These are phyloP conservation scores for Xerus inauris DNA, from an alignment of 2,113 vertebrate genomes.

Conservation along the genomic window DNA sequence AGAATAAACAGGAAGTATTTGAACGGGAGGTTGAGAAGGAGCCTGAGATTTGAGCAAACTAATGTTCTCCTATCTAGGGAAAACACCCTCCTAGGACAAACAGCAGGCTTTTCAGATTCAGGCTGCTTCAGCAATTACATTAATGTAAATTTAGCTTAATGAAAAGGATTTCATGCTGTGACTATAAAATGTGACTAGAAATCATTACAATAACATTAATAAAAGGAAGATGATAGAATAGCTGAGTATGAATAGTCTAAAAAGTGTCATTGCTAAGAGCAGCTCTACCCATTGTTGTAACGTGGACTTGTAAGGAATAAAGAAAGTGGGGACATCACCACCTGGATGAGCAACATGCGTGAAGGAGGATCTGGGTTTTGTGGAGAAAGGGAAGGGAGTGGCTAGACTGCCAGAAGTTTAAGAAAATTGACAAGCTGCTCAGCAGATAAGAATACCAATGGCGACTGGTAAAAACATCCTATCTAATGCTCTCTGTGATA, in stretches of 20 bases:
- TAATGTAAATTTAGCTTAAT: slow-evolving; percentile 40
- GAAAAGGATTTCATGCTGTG: slow-evolving; percentile 52
- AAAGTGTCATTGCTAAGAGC: neutral
- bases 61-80: neutral
- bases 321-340: neutral
- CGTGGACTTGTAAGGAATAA: neutral
- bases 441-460: neutral
- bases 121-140: neutral
- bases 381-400: neutral
- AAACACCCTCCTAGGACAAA: slow-evolving; percentile 25
- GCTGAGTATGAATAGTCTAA: neutral
- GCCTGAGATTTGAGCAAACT: neutral
- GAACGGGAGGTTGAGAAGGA: neutral
- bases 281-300: neutral
- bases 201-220: slow-evolving; percentile 22
- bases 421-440: neutral
- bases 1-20: slow-evolving; percentile 29
- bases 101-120: neutral
- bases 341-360: neutral
- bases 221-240: slow-evolving; percentile 29
- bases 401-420: neutral
- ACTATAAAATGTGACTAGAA: slow-evolving; percentile 46
- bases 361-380: neutral
- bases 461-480: neutral
- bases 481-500: neutral